These are phyloP conservation scores for Tiliqua scincoides DNA, from an alignment of 2,113 vertebrate genomes.

Conservation along the genomic window DNA sequence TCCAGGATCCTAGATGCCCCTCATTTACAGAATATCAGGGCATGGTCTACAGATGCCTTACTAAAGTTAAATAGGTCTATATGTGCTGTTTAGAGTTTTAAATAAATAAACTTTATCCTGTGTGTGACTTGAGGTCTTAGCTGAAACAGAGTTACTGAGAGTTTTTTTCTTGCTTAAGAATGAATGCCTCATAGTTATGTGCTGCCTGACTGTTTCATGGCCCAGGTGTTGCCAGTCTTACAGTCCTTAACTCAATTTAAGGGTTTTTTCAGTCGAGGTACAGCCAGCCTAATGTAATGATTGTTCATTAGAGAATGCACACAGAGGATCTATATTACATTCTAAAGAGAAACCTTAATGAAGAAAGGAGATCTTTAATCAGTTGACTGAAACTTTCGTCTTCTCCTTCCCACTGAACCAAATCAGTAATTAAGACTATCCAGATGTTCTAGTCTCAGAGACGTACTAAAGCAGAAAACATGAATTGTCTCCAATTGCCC, in stretches of 20 bases:
- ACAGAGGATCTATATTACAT: neutral
- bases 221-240: neutral
- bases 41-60: no score
- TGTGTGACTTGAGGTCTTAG: neutral
- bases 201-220: neutral
- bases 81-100: no score
- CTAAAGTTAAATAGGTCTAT: no score
- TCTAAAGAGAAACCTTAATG: slow-evolving; percentile 5
- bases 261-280: neutral
- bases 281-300: neutral
- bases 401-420: slow-evolving; percentile 41
- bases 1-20: neutral
- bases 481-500: slow-evolving; percentile 66
- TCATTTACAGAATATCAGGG: neutral
- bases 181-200: neutral
- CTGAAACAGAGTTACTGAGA: neutral
- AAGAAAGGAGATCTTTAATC: neutral
- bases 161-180: slow-evolving; percentile 2
- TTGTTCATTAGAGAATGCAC: slow-evolving; percentile 4
- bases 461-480: slow-evolving; percentile 61
- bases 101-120: neutral
- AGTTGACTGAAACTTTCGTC: slow-evolving; percentile 39
- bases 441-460: slow-evolving; percentile 66
- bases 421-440: slow-evolving; percentile 61
- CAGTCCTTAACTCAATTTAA: neutral